These are phyloP conservation scores for Sminthopsis crassicaudata DNA, from an alignment of 2,113 vertebrate genomes.

Conservation along the genomic window DNA sequence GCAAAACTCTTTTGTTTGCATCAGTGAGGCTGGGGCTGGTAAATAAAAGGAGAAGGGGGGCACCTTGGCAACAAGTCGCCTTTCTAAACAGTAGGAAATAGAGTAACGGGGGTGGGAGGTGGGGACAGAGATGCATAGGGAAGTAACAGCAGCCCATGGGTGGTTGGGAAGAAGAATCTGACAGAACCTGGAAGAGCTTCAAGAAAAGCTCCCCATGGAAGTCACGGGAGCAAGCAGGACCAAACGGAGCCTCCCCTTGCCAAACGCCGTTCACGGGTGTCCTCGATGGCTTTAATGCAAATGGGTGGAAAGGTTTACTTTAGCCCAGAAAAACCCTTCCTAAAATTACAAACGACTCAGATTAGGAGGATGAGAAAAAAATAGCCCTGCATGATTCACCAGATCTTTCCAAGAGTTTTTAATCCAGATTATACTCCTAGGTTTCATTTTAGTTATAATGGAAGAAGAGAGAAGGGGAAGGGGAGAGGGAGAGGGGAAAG, in stretches of 20 bases:
- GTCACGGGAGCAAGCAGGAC: not conserved
- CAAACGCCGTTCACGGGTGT: not conserved
- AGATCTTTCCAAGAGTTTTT: not conserved
- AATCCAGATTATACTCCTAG: not conserved
- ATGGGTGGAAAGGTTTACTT: slow-evolving; percentile 32
- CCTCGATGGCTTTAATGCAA: slow-evolving; percentile 6
- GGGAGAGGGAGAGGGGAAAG: no score
- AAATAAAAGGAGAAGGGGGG: slow-evolving; percentile 69
- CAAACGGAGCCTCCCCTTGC: not conserved
- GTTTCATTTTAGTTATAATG: not conserved
- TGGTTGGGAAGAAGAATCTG: not conserved
- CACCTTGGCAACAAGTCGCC: slow-evolving; percentile 82
- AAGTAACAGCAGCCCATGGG: fast-evolving
- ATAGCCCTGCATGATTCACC: not conserved
- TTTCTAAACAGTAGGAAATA: slow-evolving; percentile 70
- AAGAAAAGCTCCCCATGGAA: not conserved
- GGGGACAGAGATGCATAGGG: not conserved
- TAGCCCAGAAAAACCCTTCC: slow-evolving; percentile 3
- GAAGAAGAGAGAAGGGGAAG: no score
- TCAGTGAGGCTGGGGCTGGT: slow-evolving; percentile 67
- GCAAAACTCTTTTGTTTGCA: slow-evolving; percentile 82
- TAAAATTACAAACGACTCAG: not conserved
- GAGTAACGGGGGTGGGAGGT: not conserved
- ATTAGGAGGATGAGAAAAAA: not conserved
- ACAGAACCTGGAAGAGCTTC: not conserved